A percentile compares a stretch with the other conserved stretches of the same genome.
Evolutionary conservation across 30 jellyfish, hydroid and myxozoan species (phyloP).

Genomic region (Chrysaora quinquecirrha): DNA sequence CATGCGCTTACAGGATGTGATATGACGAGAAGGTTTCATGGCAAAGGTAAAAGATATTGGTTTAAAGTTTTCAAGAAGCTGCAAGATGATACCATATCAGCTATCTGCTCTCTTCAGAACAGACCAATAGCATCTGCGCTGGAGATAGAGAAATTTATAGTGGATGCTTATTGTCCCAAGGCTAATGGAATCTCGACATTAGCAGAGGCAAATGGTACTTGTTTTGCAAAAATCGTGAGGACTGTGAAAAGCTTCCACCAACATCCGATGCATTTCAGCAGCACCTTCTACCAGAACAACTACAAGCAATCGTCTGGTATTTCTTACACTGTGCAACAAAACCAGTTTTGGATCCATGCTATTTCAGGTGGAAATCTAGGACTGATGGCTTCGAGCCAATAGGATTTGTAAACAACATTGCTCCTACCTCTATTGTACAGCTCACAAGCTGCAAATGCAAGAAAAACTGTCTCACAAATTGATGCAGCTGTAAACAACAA

Average conservation of each 20-base stretch:
- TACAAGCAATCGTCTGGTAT: conserved; percentile 32
- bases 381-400: conserved; percentile 29
- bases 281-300: conserved; percentile 32
- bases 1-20: conserved; percentile 60
- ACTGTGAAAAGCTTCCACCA: conserved; percentile 35
- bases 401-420: conserved; percentile 31
- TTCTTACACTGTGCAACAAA: conserved; percentile 18
- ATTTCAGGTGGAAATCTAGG: conserved; percentile 19
- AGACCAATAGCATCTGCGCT: conserved; percentile 23
- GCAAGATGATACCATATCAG: conserved; percentile 21
- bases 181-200: conserved; percentile 18
- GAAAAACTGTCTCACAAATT: conserved; percentile 18
- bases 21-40: conserved; percentile 21
- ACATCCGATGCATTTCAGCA: conserved; percentile 40
- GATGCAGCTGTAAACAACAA: conserved; percentile 34
- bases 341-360: conserved; percentile 28
- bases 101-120: conserved; percentile 34
- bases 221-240: conserved; percentile 30
- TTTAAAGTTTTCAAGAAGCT: conserved; percentile 22
- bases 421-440: conserved; percentile 35
- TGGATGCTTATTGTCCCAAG: conserved; percentile 32
- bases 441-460: conserved; percentile 32
- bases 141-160: conserved; percentile 33
- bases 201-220: conserved; percentile 36
- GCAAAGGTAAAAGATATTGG: conserved; percentile 44